Conservation (phyloP, 2,797 vertebrate species). For the Pantherophis vulpinus region DNA sequence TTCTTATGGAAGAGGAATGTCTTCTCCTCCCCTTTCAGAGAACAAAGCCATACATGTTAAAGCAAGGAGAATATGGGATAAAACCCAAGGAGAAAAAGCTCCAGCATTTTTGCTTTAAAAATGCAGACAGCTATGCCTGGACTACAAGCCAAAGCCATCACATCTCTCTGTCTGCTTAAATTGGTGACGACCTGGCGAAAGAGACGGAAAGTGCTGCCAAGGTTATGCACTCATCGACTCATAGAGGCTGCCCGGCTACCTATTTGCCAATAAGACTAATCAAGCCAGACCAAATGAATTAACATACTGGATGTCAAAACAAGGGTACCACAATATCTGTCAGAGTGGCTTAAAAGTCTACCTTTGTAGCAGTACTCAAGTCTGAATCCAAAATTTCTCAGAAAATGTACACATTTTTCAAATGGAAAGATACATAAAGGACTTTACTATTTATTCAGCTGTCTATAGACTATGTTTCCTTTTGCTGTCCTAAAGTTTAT, state of each 20-base stretch:
- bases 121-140: conserved; percentile 19
- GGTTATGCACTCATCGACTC: conserved; percentile 7
- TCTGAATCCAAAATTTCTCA: background rate
- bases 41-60: background rate
- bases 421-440: background rate
- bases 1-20: background rate
- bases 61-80: background rate
- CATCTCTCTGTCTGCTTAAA: conserved; percentile 21
- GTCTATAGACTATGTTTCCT: background rate
- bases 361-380: background rate
- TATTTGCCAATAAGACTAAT: conserved; percentile 23
- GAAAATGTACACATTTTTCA: background rate
- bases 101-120: conserved; percentile 24
- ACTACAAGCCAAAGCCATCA: conserved; percentile 16
- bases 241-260: background rate
- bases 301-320: background rate
- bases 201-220: background rate
- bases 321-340: background rate
- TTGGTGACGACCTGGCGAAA: background rate
- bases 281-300: background rate
- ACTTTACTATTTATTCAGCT: background rate
- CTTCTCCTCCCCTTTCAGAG: background rate
- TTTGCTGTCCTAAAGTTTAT: background rate
- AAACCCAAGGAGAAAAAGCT: conserved; percentile 54
- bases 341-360: background rate